These are phyloP conservation scores for Daktulosphaira vitifoliae DNA, from an alignment of 1,140 invertebrate species.

Conservation along the genomic window DNA sequence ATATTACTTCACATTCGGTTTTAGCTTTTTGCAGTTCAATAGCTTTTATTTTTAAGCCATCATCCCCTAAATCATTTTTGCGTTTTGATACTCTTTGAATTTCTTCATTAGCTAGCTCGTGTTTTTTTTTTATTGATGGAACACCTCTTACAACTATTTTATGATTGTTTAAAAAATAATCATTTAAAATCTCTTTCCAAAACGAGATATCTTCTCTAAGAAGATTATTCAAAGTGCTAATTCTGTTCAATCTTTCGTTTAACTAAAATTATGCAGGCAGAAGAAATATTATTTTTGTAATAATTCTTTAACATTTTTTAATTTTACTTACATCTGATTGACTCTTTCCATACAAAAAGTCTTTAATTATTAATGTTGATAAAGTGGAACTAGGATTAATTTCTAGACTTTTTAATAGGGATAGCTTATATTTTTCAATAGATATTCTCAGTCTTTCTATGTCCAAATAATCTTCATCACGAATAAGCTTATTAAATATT, in stretches of 20 bases:
- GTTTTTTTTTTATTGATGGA: conserved; percentile 52
- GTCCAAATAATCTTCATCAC: conserved; percentile 54
- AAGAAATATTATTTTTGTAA: neutral
- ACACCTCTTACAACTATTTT: conserved; percentile 48
- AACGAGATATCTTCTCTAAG: conserved; percentile 54
- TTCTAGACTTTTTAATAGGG: conserved; percentile 63
- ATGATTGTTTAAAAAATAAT: conserved; percentile 58
- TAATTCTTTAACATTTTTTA: too few relatives aligned
- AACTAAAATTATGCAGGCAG: conserved; percentile 52
- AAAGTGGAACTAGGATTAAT: conserved; percentile 65
- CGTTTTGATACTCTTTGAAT: conserved; percentile 57
- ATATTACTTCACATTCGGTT: conserved; percentile 62
- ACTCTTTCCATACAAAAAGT: conserved; percentile 69
- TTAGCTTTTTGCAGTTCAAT: conserved; percentile 58
- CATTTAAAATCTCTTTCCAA: conserved; percentile 62
- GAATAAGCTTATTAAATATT: conserved; percentile 48
- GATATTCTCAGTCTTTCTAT: conserved; percentile 65
- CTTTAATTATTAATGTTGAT: conserved; percentile 66
- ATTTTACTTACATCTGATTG: conserved; percentile 60
- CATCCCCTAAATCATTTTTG: conserved; percentile 52
- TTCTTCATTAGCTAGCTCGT: conserved; percentile 56
- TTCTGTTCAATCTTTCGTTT: conserved; percentile 60
- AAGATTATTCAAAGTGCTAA: conserved; percentile 55
- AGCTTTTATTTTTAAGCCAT: conserved; percentile 57
- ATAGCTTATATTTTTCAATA: conserved; percentile 61